phyloP scores from a whole-genome alignment of 1,140 invertebrate species.

The Drosophila oshimai region DNA sequence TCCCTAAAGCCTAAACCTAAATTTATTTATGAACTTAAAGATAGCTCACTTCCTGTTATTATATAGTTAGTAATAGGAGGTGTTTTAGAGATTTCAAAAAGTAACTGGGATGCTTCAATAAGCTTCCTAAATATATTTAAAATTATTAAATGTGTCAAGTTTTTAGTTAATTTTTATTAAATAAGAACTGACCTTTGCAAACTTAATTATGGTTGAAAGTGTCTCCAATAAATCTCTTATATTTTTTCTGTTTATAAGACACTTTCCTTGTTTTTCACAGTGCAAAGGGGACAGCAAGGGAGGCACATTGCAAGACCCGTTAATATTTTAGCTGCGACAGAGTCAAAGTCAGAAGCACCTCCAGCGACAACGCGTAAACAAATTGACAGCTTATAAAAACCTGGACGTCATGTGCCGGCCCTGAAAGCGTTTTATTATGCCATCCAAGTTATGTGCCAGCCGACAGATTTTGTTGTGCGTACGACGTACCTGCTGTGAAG shows the following conservation, averaged over 20 bases:
- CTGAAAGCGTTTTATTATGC: slow-evolving; percentile 74
- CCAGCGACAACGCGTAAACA: slow-evolving; percentile 61
- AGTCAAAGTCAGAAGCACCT: slow-evolving; percentile 55
- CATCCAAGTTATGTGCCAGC: slow-evolving; percentile 69
- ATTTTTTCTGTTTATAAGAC: too few relatives aligned
- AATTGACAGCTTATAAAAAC: slow-evolving; percentile 80
- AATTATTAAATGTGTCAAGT: too few relatives aligned
- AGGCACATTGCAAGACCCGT: slow-evolving; percentile 48
- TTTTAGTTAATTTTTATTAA: too few relatives aligned
- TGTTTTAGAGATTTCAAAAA: too few relatives aligned
- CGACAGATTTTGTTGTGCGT: slow-evolving; percentile 11
- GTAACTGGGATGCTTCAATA: too few relatives aligned
- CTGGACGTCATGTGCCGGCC: slow-evolving; percentile 64
- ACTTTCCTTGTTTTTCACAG: neutral
- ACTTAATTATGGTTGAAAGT: too few relatives aligned
- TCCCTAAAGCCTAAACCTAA: too few relatives aligned
- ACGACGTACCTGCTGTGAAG: slow-evolving; percentile 6
- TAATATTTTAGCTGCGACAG: slow-evolving; percentile 70
- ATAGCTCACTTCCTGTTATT: too few relatives aligned
- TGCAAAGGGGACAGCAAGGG: slow-evolving; percentile 15
- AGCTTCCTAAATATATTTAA: too few relatives aligned
- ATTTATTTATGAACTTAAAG: neutral
- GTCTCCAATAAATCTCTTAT: too few relatives aligned
- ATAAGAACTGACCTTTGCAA: too few relatives aligned
- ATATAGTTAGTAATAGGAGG: too few relatives aligned